Evolutionary conservation across 1,140 invertebrate species (phyloP).

Genomic region (Drosophila santomea): DNA sequence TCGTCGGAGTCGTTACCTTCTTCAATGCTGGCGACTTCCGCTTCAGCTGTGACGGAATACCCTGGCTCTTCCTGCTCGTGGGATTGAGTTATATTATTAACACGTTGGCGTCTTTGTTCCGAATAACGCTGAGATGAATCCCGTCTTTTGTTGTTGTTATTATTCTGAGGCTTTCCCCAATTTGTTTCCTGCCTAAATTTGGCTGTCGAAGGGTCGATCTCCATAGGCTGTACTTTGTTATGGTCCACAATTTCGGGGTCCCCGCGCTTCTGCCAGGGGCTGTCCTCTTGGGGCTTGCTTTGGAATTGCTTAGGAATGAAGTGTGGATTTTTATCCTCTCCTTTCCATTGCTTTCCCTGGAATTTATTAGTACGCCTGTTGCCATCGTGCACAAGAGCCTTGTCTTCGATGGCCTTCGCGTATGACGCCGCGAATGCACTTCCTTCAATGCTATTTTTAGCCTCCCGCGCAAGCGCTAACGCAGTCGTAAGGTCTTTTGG

Average conservation of each 20-base stretch:
- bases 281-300: too few relatives aligned
- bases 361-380: background rate
- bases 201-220: constrained; percentile 4
- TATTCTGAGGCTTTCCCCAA: constrained; percentile 11
- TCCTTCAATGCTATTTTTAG: constrained; percentile 5
- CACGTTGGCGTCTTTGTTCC: constrained; percentile 21
- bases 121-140: constrained; percentile 16
- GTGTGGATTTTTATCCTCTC: constrained; percentile 7
- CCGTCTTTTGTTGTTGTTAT: constrained; percentile 12
- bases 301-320: too few relatives aligned
- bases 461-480: background rate
- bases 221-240: constrained; percentile 15
- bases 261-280: too few relatives aligned
- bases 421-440: background rate
- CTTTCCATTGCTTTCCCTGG: constrained; percentile 4
- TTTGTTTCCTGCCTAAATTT: constrained; percentile 7
- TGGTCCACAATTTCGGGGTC: background rate
- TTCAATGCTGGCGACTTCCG: constrained; percentile 12
- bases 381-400: background rate
- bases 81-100: constrained; percentile 28
- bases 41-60: constrained; percentile 11
- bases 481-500: too few relatives aligned
- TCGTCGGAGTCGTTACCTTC: constrained; percentile 10
- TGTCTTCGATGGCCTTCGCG: background rate
- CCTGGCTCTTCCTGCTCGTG: background rate